Conservation (phyloP, 2,888 invertebrate genomes). For the Synanthedon vespiformis region DNA sequence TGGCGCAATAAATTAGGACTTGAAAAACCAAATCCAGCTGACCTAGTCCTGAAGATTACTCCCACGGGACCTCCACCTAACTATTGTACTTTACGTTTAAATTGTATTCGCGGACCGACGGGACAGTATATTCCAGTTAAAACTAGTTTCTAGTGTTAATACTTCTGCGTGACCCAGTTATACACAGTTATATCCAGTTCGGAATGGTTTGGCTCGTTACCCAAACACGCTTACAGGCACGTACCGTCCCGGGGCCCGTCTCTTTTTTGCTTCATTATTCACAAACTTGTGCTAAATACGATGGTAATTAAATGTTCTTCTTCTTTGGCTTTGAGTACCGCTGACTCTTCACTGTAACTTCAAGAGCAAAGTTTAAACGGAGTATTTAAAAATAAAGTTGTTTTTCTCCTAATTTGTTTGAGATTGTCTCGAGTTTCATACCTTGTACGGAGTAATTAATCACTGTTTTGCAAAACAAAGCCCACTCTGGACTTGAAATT, state of each 20-base stretch:
- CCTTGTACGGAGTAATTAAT: too few relatives aligned
- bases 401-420: too few relatives aligned
- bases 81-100: not conserved
- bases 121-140: constrained; percentile 13
- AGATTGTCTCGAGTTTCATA: too few relatives aligned
- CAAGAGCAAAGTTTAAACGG: not conserved
- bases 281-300: constrained; percentile 1
- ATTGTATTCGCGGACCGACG: constrained; percentile 2
- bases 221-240: not conserved
- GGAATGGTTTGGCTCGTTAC: constrained; percentile 4
- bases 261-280: constrained; percentile 8
- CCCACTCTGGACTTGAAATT: too few relatives aligned
- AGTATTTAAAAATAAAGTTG: too few relatives aligned
- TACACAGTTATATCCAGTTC: constrained; percentile 21
- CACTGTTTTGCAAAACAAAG: too few relatives aligned
- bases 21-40: not conserved
- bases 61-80: not conserved
- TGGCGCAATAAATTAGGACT: not conserved
- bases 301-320: not conserved
- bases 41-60: not conserved
- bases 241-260: not conserved
- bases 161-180: constrained; percentile 23
- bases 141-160: constrained; percentile 20
- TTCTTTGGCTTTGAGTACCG: not conserved
- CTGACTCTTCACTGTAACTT: not conserved